phyloP scores from a whole-genome alignment of 2,797 vertebrate species.

The Halcyon chelicuti region DNA sequence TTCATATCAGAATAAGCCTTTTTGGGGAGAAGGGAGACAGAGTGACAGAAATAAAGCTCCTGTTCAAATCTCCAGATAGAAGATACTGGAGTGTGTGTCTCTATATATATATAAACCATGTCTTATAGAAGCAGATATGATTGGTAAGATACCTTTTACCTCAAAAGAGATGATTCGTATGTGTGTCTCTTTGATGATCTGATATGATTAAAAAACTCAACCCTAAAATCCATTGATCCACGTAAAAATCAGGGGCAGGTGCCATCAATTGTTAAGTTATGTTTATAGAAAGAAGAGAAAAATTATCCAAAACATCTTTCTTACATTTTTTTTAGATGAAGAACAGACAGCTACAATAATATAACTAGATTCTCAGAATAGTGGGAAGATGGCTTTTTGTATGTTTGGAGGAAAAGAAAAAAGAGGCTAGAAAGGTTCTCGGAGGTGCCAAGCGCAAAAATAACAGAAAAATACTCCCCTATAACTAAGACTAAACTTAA shows the following conservation, averaged over 20 bases:
- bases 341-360: neutral
- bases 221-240: neutral
- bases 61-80: neutral
- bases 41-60: slow-evolving; percentile 1
- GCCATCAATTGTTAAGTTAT: neutral
- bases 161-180: neutral
- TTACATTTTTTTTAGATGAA: neutral
- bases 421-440: neutral
- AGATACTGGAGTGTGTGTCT: neutral
- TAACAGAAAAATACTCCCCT: neutral
- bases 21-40: neutral
- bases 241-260: neutral
- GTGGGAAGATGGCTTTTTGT: neutral
- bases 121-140: neutral
- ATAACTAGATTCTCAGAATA: neutral
- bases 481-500: neutral
- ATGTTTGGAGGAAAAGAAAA: neutral
- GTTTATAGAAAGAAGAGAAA: neutral
- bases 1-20: neutral
- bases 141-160: neutral
- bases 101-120: neutral
- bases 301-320: neutral
- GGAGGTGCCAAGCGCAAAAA: neutral
- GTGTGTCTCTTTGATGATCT: neutral
- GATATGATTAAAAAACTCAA: neutral